These are phyloP conservation scores for Astur gentilis DNA, from an alignment of 2,113 vertebrate species.

Conservation along the genomic window DNA sequence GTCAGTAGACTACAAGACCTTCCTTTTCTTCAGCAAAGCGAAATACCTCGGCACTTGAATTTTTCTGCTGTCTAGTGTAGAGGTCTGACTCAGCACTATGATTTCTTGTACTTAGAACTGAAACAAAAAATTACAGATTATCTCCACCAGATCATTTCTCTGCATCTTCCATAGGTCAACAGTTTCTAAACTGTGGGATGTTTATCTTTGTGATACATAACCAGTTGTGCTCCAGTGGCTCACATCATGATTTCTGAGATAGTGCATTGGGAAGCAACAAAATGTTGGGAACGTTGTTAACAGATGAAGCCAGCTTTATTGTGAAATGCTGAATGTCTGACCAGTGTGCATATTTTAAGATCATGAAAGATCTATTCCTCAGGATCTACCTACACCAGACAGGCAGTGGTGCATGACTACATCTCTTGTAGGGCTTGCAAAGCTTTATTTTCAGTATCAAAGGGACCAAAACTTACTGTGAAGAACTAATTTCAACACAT, in stretches of 20 bases:
- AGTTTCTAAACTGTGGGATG: background rate
- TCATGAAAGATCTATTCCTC: background rate
- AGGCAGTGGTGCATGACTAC: rapidly evolving
- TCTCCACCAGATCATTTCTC: background rate
- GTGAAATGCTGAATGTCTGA: background rate
- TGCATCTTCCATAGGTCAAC: background rate
- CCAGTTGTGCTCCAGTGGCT: background rate
- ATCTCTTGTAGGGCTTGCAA: background rate
- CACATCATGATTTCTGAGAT: background rate
- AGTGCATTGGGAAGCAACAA: background rate
- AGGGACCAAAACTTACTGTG: background rate
- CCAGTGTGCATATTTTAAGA: background rate
- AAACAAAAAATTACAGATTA: background rate
- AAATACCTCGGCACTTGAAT: background rate
- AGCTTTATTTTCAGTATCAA: background rate
- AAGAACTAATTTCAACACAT: background rate
- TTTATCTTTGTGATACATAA: background rate
- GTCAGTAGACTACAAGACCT: background rate
- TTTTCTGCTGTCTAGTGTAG: background rate
- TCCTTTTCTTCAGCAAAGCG: background rate
- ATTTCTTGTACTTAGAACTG: background rate
- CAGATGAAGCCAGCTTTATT: background rate
- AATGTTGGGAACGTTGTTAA: background rate
- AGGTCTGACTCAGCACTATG: background rate
- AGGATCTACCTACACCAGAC: background rate